Evolutionary conservation across 2,113 vertebrate species (phyloP), one percentile per base, ranked within the genome.

Genomic region (Spermophilus dauricus): DNA sequence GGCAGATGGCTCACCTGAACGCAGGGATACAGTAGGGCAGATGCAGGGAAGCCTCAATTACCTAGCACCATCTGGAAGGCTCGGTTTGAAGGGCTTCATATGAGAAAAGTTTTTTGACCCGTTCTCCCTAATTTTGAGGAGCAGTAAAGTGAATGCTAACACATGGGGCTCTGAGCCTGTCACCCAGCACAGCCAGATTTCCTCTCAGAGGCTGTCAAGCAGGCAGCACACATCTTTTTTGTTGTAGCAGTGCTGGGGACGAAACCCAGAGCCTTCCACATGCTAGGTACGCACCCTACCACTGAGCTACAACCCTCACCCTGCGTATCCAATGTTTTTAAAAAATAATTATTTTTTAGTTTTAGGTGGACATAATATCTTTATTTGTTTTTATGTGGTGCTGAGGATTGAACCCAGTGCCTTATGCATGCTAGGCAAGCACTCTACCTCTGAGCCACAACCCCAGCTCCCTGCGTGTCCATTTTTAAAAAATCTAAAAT

Each of bases 291-390:
- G 11, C 4, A 30, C 9, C 51, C 67, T 87, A 69, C 32, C 53
- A 32, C 0, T 45, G 39, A 48, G 39, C 32, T 28, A 18, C 13
- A 51, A n/a, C 20, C 22, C 42, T 20, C 8, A 16, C 58, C 26
- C 37, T 22, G 34, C 0, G 3, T 4, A 51, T 14, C 39, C 45
- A 1, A 45, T 9, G 8, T 9, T 45, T 45, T 9, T 9, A 1
- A 45, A 45, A 45, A 45, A 45, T 45, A 45, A 45, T 45, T 45
- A 9, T 45, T 45, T 45, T 45, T 45, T 45, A 45, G 45, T 45
- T 45, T 45, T 45, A 45, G 45, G 45, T 45, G 45, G 45, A 9
- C 45, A 45, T 45, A 45, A 9, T 45, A 45, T 45, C 45, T 45
- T 45, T 45, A 45, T 51, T 51, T 51, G 12, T 51, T 51, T 51